Conservation (phyloP, 2,797 vertebrate species). For the Valencia hispanica region DNA sequence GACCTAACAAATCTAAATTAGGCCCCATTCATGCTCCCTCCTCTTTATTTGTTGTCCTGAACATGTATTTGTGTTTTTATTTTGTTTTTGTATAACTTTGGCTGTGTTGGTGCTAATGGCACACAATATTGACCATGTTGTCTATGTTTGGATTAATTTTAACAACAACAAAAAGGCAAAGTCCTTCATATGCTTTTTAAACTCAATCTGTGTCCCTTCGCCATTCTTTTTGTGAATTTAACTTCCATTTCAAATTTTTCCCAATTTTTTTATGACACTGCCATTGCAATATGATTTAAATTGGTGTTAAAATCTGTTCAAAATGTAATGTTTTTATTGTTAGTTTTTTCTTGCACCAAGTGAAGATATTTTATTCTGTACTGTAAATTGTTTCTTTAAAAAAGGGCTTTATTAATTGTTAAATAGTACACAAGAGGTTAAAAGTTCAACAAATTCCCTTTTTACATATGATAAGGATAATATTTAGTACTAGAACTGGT, state of each 20-base stretch:
- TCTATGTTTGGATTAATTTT: neutral
- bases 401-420: too few relatives aligned
- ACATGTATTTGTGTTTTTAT: neutral
- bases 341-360: too few relatives aligned
- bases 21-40: neutral
- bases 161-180: neutral
- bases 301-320: neutral
- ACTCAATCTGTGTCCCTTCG: neutral
- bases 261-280: neutral
- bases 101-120: neutral
- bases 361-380: too few relatives aligned
- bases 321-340: too few relatives aligned
- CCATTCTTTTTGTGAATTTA: neutral
- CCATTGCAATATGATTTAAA: neutral
- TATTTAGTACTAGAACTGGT: too few relatives aligned
- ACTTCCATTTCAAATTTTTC: neutral
- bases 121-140: neutral
- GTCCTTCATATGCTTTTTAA: neutral
- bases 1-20: neutral
- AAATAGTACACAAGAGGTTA: too few relatives aligned
- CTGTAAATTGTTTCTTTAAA: too few relatives aligned
- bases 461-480: too few relatives aligned
- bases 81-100: neutral
- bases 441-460: too few relatives aligned
- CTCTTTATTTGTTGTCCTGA: neutral